Evolutionary conservation across 2,888 invertebrate species (phyloP).

Genomic region (Cephus sareptanus): DNA sequence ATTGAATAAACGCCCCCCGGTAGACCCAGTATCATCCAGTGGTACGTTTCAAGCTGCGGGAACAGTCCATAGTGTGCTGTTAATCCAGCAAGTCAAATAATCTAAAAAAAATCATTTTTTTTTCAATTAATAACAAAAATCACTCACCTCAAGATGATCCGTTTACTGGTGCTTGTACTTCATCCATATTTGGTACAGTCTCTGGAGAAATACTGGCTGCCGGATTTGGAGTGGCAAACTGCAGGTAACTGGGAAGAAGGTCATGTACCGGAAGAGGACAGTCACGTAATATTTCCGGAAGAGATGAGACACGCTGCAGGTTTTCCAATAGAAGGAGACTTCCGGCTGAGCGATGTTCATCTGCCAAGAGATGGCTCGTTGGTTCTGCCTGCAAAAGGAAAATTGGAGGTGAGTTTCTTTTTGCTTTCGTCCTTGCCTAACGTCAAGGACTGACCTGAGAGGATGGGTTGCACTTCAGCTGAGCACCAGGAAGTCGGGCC

Average conservation of each 20-base stretch:
- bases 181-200: neutral
- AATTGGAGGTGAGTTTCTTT: conserved; percentile 35
- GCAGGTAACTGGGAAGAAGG: conserved; percentile 50
- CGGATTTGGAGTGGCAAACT: conserved; percentile 54
- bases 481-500: neutral
- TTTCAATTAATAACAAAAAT: neutral
- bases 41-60: neutral
- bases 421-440: neutral
- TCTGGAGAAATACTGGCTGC: conserved; percentile 52
- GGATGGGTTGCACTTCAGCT: neutral
- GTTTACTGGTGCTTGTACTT: neutral
- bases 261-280: conserved; percentile 43
- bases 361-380: conserved; percentile 51
- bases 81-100: neutral
- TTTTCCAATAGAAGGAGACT: conserved; percentile 36
- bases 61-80: neutral
- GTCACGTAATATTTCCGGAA: conserved; percentile 51
- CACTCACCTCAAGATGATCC: neutral
- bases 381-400: conserved; percentile 45
- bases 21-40: neutral
- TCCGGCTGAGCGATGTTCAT: conserved; percentile 47
- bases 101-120: neutral
- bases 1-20: neutral
- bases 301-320: conserved; percentile 54
- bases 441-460: neutral